Evolutionary conservation across 2,797 vertebrate genomes (phyloP).

Genomic region (Lutjanus campechanus): DNA sequence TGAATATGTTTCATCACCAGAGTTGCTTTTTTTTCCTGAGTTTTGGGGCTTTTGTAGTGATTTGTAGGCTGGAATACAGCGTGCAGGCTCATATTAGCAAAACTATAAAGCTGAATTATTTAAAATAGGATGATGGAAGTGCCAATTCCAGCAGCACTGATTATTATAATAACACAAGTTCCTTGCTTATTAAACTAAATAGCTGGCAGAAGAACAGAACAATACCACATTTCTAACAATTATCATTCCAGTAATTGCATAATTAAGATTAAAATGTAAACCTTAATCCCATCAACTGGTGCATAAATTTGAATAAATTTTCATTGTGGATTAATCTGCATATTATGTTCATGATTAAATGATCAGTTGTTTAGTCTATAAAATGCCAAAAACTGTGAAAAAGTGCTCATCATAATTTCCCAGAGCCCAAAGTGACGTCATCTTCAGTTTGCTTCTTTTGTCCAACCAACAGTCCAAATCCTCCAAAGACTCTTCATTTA

Average conservation of each 20-base stretch:
- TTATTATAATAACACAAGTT: background rate
- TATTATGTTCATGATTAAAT: too few species aligned
- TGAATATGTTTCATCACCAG: conserved; percentile 16
- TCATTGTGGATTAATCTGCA: too few species aligned
- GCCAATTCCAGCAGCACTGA: conserved; percentile 1
- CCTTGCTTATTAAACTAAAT: background rate
- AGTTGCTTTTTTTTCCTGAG: background rate
- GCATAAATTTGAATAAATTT: too few species aligned
- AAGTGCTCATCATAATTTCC: too few species aligned
- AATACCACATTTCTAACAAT: background rate
- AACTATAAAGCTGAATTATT: conserved; percentile 13
- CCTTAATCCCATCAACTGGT: too few species aligned
- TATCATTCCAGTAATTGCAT: background rate
- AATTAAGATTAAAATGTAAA: background rate
- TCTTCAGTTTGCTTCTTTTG: too few species aligned
- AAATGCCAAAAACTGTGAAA: too few species aligned
- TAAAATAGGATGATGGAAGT: background rate
- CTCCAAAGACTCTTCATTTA: too few species aligned
- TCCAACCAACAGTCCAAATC: too few species aligned
- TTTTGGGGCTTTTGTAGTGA: background rate
- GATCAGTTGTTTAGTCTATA: too few species aligned
- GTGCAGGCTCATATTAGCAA: background rate
- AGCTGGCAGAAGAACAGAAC: background rate
- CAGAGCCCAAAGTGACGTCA: too few species aligned
- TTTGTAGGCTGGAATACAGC: background rate